These are phyloP conservation scores for Morone saxatilis DNA, from an alignment of 2,113 vertebrate species.

Conservation along the genomic window DNA sequence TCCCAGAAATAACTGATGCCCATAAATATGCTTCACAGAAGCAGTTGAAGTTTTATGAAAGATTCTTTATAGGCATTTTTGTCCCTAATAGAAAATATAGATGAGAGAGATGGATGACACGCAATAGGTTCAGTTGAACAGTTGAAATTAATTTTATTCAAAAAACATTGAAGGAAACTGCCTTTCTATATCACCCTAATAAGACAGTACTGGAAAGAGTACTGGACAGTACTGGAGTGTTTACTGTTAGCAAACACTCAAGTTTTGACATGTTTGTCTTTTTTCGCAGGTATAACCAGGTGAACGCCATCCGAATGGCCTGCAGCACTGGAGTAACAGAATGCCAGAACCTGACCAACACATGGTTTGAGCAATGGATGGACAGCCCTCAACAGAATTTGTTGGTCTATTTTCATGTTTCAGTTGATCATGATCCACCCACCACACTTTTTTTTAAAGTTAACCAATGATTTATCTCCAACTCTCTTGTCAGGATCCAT, in stretches of 20 bases:
- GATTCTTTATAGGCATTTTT: no score
- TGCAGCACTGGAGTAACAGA: constrained; percentile 82
- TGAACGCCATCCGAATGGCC: constrained; percentile 87
- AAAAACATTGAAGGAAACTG: no score
- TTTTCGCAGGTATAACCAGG: constrained; percentile 88
- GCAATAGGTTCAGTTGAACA: no score
- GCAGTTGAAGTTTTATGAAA: no score
- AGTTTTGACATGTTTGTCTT: background rate
- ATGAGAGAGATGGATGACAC: no score
- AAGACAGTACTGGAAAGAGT: background rate
- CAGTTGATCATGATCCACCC: background rate
- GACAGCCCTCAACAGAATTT: accelerated
- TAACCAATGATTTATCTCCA: background rate
- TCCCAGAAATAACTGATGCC: no score
- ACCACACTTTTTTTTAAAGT: background rate
- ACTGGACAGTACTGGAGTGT: no score
- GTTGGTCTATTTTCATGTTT: constrained; percentile 78
- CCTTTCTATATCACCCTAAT: no score
- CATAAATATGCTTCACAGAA: no score
- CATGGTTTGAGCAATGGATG: constrained; percentile 77
- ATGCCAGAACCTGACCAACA: constrained; percentile 72
- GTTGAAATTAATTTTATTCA: no score
- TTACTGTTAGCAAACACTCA: no score
- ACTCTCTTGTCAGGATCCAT: constrained; percentile 82
- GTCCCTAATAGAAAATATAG: no score